Evolutionary conservation across 1,140 invertebrate species (phyloP).

Genomic region (Epicauta chinensis): DNA sequence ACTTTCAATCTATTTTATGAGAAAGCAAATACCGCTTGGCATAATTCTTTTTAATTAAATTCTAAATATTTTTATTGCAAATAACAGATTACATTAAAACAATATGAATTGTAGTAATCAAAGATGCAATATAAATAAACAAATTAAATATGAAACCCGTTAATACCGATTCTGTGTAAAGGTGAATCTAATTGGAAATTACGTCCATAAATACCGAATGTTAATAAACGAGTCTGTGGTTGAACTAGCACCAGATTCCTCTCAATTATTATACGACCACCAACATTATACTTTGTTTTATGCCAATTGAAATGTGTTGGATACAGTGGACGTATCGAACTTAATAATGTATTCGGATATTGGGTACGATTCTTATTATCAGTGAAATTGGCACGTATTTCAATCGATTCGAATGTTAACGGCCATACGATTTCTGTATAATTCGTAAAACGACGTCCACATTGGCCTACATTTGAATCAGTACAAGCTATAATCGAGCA

Average conservation of each 20-base stretch:
- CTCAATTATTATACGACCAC: background rate
- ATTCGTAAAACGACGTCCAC: conserved; percentile 35
- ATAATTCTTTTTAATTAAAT: too few species aligned
- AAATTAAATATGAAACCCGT: too few species aligned
- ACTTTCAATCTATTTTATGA: too few species aligned
- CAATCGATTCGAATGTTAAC: conserved; percentile 20
- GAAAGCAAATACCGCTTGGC: too few species aligned
- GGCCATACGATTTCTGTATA: conserved; percentile 27
- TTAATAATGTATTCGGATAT: conserved; percentile 25
- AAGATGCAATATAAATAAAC: too few species aligned
- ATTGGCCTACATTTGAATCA: conserved; percentile 41
- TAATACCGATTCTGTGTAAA: background rate
- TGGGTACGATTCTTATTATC: conserved; percentile 17
- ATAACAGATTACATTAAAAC: too few species aligned
- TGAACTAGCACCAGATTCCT: conserved; percentile 16
- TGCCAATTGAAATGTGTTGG: conserved; percentile 17
- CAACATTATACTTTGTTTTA: background rate
- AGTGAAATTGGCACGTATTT: conserved; percentile 17
- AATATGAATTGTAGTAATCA: too few species aligned
- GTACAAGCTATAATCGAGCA: conserved; percentile 48
- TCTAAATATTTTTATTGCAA: too few species aligned
- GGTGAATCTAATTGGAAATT: conserved; percentile 22
- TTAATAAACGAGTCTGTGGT: conserved; percentile 21
- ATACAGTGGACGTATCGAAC: conserved; percentile 22
- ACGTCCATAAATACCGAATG: conserved; percentile 30